Conservation (phyloP, 2,797 vertebrate genomes). For the Ctenopoma kingsleyae region DNA sequence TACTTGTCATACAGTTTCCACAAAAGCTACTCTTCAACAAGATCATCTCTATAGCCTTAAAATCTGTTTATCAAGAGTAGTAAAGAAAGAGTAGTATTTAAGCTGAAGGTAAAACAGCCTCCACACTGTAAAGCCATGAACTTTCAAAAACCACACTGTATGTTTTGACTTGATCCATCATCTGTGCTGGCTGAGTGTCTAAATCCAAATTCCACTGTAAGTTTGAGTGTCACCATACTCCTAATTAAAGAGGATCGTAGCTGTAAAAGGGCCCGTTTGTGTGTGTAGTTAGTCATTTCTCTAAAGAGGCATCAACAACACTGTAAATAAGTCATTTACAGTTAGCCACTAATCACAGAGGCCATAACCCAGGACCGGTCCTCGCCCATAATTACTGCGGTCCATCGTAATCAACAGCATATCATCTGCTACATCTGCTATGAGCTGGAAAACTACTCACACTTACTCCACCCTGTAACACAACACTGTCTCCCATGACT, state of each 20-base stretch:
- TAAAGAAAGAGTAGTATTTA: not conserved
- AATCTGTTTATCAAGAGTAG: slow-evolving; percentile 21
- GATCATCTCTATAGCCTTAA: not conserved
- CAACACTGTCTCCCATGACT: slow-evolving; percentile 28
- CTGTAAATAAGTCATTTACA: slow-evolving; percentile 80
- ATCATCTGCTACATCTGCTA: slow-evolving; percentile 80
- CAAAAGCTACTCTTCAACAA: slow-evolving; percentile 12
- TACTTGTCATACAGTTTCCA: slow-evolving; percentile 9
- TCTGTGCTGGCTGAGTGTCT: slow-evolving; percentile 43
- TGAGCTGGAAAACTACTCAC: slow-evolving; percentile 78
- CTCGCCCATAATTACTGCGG: slow-evolving; percentile 77
- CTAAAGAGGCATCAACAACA: slow-evolving; percentile 78
- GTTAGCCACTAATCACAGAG: slow-evolving; percentile 81
- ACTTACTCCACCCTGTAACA: slow-evolving; percentile 70
- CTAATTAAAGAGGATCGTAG: slow-evolving; percentile 79
- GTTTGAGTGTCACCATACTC: slow-evolving; percentile 75
- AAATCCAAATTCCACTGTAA: slow-evolving; percentile 68
- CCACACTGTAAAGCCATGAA: slow-evolving; percentile 18
- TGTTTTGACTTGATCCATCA: slow-evolving; percentile 54
- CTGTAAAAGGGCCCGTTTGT: slow-evolving; percentile 70
- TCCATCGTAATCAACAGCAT: slow-evolving; percentile 78
- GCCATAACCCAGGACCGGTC: slow-evolving; percentile 68
- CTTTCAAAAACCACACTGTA: slow-evolving; percentile 33
- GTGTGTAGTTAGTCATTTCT: slow-evolving; percentile 72
- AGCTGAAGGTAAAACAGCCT: slow-evolving; percentile 17